Evolutionary conservation across 2,888 invertebrate species (phyloP), one percentile per base, ranked within the genome.

Genomic region (Cecidostiba fungosa): DNA sequence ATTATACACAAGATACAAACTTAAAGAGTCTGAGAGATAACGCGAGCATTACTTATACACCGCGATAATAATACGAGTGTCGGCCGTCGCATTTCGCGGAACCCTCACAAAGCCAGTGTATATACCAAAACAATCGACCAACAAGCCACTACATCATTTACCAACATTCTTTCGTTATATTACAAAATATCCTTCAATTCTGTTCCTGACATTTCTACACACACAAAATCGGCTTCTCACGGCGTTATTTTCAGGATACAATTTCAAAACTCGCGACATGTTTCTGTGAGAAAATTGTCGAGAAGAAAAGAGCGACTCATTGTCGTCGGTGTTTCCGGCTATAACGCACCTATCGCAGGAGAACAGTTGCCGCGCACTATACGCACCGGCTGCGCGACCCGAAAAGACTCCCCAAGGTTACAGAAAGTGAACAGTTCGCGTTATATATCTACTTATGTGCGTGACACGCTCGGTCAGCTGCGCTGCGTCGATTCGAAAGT

Each of bases 321-420:
- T 26, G 66, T 66, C 66, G 14, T n/a, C 29, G 1, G 29, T 26
- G 14, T 29, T 66, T 66, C 66, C 29, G 66, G 29, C 29, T 66
- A 43, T 10, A 16, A 10, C 54, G 54, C 54, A 19, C 5, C 6
- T 16, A 29, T 5, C 66, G 14, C 14, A 0, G 66, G 29, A 26
- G 26, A 29, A 66, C 29, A 26, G 66, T 66, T 66, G 66, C 66
- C 14, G 66, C 14, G 23, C 14, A 10, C 1, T 62, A n/a, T 59
- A 43, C 12, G 32, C 36, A 72, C 36, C 23, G n/a, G 12, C 39
- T 39, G 23, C 43, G 3, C 39, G 72, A 72, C 23, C 72, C 39
- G 72, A 39, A 72, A 72, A 72, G 12, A 72, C 39, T n/a, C n/a
- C 14, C 14, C 72, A 72, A 72, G 72, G 72, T 72, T 72, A 72